These are phyloP conservation scores for Athene noctua DNA, from an alignment of 2,113 vertebrate species.

Conservation along the genomic window DNA sequence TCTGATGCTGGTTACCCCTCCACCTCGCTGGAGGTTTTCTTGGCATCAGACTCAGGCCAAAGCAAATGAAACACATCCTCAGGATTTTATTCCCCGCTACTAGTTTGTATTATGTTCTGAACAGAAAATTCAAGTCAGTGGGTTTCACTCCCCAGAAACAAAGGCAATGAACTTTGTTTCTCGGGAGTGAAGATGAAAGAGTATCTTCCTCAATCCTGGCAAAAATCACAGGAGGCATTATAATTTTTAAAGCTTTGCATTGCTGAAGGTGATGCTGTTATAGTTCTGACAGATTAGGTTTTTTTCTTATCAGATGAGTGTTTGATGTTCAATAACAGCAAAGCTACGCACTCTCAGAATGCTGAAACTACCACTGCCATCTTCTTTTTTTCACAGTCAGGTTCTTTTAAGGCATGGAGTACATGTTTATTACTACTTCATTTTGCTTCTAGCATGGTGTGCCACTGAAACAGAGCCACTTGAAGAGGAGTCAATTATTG, in stretches of 20 bases:
- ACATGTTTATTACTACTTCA: accelerated
- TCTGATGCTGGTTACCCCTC: accelerated
- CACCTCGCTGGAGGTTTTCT: not conserved
- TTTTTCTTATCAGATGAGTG: not conserved
- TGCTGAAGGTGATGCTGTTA: not conserved
- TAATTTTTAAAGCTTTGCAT: not conserved
- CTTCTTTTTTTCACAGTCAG: not conserved
- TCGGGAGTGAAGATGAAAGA: not conserved
- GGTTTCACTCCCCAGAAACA: not conserved
- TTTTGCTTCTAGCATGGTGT: not conserved
- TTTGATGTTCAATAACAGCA: not conserved
- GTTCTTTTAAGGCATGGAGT: not conserved
- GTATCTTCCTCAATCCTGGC: not conserved
- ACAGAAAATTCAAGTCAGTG: not conserved
- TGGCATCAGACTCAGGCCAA: not conserved
- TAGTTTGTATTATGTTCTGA: not conserved
- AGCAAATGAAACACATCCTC: not conserved
- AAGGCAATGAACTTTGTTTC: not conserved
- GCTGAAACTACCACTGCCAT: not conserved
- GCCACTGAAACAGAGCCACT: not conserved
- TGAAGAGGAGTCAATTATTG: not conserved
- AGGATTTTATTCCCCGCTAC: not conserved
- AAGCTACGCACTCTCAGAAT: not conserved
- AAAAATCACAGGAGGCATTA: not conserved
- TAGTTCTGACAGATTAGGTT: not conserved